These are phyloP conservation scores for Hestina assimilis DNA, from an alignment of 1,140 invertebrate species.

Conservation along the genomic window DNA sequence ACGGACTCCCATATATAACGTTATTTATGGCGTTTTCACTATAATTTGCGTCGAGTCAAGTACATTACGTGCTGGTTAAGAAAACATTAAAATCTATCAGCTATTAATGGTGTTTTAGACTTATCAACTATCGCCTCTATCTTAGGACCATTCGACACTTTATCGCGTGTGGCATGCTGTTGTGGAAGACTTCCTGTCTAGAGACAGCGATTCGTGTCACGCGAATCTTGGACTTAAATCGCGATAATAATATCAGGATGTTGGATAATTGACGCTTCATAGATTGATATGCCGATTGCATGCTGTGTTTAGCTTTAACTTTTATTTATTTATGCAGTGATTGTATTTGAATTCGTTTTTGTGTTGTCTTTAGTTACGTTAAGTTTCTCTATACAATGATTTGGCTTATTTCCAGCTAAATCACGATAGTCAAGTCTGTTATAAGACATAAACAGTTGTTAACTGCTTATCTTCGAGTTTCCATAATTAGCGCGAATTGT, in stretches of 20 bases:
- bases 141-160: conserved; percentile 2
- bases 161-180: conserved; percentile 6
- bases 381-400: not conserved
- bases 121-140: conserved; percentile 6
- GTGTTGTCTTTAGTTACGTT: not conserved
- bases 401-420: not conserved
- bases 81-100: conserved; percentile 11
- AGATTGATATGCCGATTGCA: conserved; percentile 5
- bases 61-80: conserved; percentile 10
- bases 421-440: not conserved
- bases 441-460: conserved; percentile 2
- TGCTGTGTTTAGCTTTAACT: not conserved
- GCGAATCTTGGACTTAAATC: conserved; percentile 3
- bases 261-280: conserved; percentile 4
- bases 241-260: conserved; percentile 4
- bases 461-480: conserved; percentile 44
- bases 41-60: conserved; percentile 20
- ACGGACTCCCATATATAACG: conserved; percentile 13
- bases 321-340: too few species aligned
- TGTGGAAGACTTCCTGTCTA: not conserved
- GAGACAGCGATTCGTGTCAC: not conserved
- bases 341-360: too few species aligned
- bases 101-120: conserved; percentile 6
- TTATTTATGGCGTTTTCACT: conserved; percentile 23
- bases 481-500: conserved; percentile 49